Percentiles rank a stretch among this genome's conserved stretches.
phyloP scores from a whole-genome alignment of 2,113 vertebrate species.

The Petroica traversi region DNA sequence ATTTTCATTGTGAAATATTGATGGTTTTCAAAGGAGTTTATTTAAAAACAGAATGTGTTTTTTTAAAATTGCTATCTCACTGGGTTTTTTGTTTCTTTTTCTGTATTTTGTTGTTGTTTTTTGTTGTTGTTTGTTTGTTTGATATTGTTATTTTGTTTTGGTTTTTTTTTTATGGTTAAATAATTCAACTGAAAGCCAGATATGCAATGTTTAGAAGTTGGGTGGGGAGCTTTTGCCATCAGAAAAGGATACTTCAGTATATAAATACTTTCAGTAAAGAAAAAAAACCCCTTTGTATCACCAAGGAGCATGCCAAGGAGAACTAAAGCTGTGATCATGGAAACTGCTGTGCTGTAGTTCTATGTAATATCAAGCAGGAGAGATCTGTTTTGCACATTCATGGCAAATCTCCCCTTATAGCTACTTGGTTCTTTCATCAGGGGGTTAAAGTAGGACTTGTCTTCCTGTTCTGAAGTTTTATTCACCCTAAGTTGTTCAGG shows the following conservation, averaged over 20 bases:
- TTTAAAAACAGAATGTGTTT: not conserved
- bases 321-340: not conserved
- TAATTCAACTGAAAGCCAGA: not conserved
- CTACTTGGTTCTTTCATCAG: conserved; percentile 64
- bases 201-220: not conserved
- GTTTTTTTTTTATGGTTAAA: not conserved
- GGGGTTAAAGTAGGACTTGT: conserved; percentile 60
- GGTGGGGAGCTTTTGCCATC: accelerated
- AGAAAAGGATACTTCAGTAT: not conserved
- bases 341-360: not conserved
- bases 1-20: not conserved
- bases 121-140: too few relatives aligned
- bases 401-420: conserved; percentile 40
- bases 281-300: not conserved
- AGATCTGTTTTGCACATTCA: conserved; percentile 68
- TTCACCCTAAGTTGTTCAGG: conserved; percentile 8
- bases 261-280: not conserved
- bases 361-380: not conserved
- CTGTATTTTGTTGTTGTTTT: too few relatives aligned
- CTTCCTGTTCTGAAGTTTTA: conserved; percentile 53
- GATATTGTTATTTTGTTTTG: too few relatives aligned
- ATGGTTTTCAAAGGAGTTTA: not conserved
- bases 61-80: not conserved
- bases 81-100: not conserved
- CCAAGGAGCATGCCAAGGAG: not conserved